Evolutionary conservation across 2,888 invertebrate species (phyloP).

Genomic region (Stegophylla sp.): DNA sequence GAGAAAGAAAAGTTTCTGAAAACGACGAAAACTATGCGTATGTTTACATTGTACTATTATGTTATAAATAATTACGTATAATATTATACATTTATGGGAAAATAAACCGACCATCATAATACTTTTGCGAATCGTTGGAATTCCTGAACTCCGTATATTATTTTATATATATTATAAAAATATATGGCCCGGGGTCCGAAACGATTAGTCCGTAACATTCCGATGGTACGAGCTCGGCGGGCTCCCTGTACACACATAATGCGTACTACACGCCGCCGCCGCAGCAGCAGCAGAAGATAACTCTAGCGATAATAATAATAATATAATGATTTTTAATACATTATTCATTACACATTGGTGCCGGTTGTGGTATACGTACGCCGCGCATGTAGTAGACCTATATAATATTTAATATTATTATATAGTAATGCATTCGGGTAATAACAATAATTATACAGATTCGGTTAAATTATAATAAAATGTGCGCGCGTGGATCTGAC

Average conservation of each 20-base stretch:
- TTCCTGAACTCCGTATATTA: conserved; percentile 10
- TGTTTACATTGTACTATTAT: too few relatives aligned
- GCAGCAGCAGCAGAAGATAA: conserved; percentile 17
- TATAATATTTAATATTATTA: background rate
- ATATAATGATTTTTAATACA: conserved; percentile 46
- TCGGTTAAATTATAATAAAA: conserved; percentile 43
- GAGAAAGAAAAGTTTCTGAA: background rate
- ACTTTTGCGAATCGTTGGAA: conserved; percentile 42
- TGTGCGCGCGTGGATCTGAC: background rate
- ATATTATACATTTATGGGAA: background rate
- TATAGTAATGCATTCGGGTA: conserved; percentile 4
- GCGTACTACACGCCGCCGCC: too few relatives aligned
- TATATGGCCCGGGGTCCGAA: conserved; percentile 15
- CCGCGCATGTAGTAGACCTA: background rate
- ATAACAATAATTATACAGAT: conserved; percentile 54
- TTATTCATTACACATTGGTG: conserved; percentile 43
- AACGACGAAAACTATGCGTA: too few relatives aligned
- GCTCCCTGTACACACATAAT: background rate
- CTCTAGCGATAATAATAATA: conserved; percentile 50
- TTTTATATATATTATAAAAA: background rate
- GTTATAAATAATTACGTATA: too few relatives aligned
- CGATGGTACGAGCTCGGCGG: background rate
- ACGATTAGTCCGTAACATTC: conserved; percentile 41
- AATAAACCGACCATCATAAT: background rate
- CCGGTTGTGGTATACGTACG: background rate